Percentiles rank a stretch among this genome's conserved stretches.
Evolutionary conservation across 2,797 vertebrate genomes (phyloP).

Genomic region (Phoeniculus purpureus): DNA sequence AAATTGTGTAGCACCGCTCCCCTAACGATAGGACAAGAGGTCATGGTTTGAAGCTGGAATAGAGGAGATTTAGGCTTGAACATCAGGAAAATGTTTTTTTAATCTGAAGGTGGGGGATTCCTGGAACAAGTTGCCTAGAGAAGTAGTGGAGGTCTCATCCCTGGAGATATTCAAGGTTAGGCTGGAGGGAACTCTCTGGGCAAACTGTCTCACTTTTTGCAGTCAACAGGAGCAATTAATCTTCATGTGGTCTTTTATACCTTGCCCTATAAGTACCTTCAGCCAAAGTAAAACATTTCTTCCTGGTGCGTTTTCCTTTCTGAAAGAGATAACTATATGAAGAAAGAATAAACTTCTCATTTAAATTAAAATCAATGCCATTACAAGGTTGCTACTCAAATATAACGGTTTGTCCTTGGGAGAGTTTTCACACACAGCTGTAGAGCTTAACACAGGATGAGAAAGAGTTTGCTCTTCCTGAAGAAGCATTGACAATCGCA

Average conservation of each 20-base stretch:
- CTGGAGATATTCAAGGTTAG: too few species aligned
- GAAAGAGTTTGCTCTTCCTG: neutral
- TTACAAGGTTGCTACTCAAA: slow-evolving; percentile 2
- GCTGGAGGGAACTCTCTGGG: too few species aligned
- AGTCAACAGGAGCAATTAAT: slow-evolving; percentile 69
- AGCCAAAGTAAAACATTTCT: slow-evolving; percentile 46
- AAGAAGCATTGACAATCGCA: neutral
- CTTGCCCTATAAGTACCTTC: slow-evolving; percentile 43
- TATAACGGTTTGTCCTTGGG: neutral
- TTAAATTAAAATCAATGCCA: slow-evolving; percentile 30
- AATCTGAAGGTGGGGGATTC: too few species aligned
- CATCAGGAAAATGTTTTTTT: too few species aligned
- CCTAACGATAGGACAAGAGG: too few species aligned
- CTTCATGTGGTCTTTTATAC: slow-evolving; percentile 61
- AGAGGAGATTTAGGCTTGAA: too few species aligned
- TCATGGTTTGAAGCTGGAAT: too few species aligned
- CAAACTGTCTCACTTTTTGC: slow-evolving; percentile 71
- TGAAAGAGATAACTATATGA: neutral
- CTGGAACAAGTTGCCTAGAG: too few species aligned
- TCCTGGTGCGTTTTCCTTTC: slow-evolving; percentile 13
- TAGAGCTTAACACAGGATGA: neutral
- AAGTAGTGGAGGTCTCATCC: too few species aligned
- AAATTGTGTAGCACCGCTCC: too few species aligned
- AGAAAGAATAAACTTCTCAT: slow-evolving; percentile 5
- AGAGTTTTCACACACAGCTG: neutral